phyloP scores from a whole-genome alignment of 1,140 invertebrate genomes.

The Bombus cullumanus region DNA sequence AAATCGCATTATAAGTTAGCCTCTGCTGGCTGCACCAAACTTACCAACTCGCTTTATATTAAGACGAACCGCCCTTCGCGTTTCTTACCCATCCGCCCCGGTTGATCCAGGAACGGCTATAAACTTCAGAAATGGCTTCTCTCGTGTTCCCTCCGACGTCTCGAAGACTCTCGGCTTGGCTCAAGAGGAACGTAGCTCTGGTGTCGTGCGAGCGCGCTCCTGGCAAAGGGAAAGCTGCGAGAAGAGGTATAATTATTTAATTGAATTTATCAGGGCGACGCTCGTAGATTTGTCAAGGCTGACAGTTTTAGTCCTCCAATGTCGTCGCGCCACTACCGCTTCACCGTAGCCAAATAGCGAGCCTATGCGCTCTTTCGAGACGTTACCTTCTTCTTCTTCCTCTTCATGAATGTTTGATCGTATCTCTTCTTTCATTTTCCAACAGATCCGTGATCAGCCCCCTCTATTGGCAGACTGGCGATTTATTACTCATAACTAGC shows the following conservation, averaged over 20 bases:
- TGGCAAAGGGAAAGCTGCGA: not conserved
- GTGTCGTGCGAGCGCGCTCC: not conserved
- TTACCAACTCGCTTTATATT: conserved; percentile 81
- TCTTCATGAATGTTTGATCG: too few relatives aligned
- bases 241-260: conserved; percentile 79
- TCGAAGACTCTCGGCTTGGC: conserved; percentile 21
- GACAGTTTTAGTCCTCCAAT: conserved; percentile 63
- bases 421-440: not conserved
- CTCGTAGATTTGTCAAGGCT: conserved; percentile 71
- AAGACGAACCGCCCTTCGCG: conserved; percentile 77
- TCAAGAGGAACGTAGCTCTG: conserved; percentile 18
- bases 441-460: not conserved
- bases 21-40: conserved; percentile 77
- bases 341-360: conserved; percentile 28
- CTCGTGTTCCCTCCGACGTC: conserved; percentile 40
- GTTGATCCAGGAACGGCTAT: conserved; percentile 77
- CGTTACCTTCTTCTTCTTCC: conserved; percentile 33
- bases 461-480: not conserved
- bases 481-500: conserved; percentile 59
- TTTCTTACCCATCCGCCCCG: conserved; percentile 52
- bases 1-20: conserved; percentile 83
- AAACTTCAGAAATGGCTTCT: conserved; percentile 77
- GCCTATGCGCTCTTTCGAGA: conserved; percentile 41
- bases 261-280: conserved; percentile 78
- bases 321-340: conserved; percentile 31